Base-by-base conservation (phyloP, 1,140 invertebrate genomes). In the Zophobas morio region DNA sequence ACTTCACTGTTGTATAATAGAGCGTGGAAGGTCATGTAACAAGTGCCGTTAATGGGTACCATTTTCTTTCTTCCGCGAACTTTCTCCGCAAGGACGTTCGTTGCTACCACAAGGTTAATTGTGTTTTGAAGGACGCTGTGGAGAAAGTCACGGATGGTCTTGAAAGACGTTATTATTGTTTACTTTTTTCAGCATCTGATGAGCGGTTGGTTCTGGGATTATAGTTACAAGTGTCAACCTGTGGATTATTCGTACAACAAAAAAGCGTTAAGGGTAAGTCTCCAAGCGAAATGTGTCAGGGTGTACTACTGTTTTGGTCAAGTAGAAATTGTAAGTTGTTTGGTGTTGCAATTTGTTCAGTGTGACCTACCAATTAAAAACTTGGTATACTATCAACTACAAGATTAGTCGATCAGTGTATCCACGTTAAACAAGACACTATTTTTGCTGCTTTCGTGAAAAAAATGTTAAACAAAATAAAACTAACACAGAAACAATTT, bases 151-250 rank as follows among this genome's bases (percentile, higher is more conserved):
- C 39, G 56, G 60, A 66, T 42, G 60, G 1, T 66, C 39, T 66
- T 66, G 60, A 66, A 66, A 40, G 37, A 51, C 46, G 37, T 72
- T 36, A 6, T 20, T 20, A 40, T 36, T 54, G 40, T 3, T 56
- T 79, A 83, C 79, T 81, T 83, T 84, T 90, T 90, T 36, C 88
- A 96, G 94, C 94, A 96, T 84, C 86, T 96, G 80, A 94, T 94
- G 91, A 92, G 94, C 6, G 94, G 94, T 76, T 96, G 94, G 94
- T 89, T 94, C 87, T 88, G 93, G 86, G 93, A 95, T 82, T 98
- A 98, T 88, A 98, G 94, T 86, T 94, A 95, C 84, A 92, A 93
- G 80, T 99, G 97, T 87, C 95, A 99, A 88, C 95, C 96, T 2
- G 96, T 98, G 2, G 95, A 96, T 85, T 98, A 98, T 87, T 94